These are phyloP conservation scores for Gallinago media DNA, from an alignment of 2,113 vertebrate species.

Conservation along the genomic window DNA sequence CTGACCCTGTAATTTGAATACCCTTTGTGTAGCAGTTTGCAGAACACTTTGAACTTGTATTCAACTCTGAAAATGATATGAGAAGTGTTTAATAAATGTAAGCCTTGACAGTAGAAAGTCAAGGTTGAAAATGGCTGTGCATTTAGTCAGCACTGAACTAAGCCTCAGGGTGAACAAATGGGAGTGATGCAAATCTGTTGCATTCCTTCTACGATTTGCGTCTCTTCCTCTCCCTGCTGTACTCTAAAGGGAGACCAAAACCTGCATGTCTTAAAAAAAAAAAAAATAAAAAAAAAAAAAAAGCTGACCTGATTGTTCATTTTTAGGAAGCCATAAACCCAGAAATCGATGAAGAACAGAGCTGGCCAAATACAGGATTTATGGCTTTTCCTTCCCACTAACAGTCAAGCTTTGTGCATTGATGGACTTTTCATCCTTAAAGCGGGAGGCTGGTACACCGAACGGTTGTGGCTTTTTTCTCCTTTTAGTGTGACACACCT, in stretches of 20 bases:
- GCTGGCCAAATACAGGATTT: not conserved
- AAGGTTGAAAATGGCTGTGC: not conserved
- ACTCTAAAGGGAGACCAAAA: not conserved
- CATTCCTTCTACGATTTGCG: not conserved
- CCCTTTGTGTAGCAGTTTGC: not conserved
- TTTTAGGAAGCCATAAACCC: not conserved
- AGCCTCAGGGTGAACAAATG: slow-evolving; percentile 47
- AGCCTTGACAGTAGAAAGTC: slow-evolving; percentile 40
- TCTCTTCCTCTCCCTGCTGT: not conserved
- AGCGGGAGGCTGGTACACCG: not conserved
- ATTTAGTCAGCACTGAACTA: not conserved
- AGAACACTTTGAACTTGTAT: slow-evolving; percentile 42
- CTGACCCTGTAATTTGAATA: slow-evolving; percentile 31
- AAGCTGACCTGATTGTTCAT: not conserved
- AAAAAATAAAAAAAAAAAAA: too few species aligned
- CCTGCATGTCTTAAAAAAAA: not conserved
- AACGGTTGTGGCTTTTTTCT: not conserved
- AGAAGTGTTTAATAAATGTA: slow-evolving; percentile 33
- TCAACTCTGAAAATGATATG: slow-evolving; percentile 28
- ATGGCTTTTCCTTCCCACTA: not conserved
- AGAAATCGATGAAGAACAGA: not conserved
- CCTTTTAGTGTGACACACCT: not conserved
- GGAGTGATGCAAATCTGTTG: not conserved
- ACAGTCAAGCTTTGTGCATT: not conserved
- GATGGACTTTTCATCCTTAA: not conserved